A percentile compares a stretch with the other conserved stretches of the same genome.
Conservation (phyloP, 30 jellyfish, hydroid and myxozoan species). For the Sanderia malayensis region DNA sequence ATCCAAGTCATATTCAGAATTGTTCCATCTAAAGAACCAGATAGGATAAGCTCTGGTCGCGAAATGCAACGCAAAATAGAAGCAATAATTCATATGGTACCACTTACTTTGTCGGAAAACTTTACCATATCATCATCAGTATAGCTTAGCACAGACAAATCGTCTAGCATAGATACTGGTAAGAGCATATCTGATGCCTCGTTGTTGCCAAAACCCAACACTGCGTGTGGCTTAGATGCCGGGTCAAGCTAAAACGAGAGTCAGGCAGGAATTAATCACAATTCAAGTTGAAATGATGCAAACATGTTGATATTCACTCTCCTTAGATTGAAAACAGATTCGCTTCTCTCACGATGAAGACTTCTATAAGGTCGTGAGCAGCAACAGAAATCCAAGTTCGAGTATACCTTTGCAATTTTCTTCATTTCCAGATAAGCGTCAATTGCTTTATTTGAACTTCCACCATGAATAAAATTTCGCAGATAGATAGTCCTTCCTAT, state of each 20-base stretch:
- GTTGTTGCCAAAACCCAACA: slow-evolving; percentile 73
- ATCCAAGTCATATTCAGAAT: too few species aligned
- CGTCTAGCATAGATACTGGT: slow-evolving; percentile 68
- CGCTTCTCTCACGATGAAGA: too few species aligned
- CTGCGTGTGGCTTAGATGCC: slow-evolving; percentile 48
- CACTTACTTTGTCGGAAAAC: slow-evolving; percentile 78
- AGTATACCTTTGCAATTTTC: slow-evolving; percentile 33
- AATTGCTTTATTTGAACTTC: slow-evolving; percentile 41
- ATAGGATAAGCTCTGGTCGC: too few species aligned
- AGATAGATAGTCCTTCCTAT: slow-evolving; percentile 19
- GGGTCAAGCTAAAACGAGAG: slow-evolving; percentile 57
- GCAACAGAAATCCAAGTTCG: neutral
- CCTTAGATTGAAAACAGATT: too few species aligned
- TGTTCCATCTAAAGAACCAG: too few species aligned
- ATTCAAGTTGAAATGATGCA: too few species aligned
- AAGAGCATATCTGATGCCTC: slow-evolving; percentile 54
- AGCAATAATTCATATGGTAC: too few species aligned
- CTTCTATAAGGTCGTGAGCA: too few species aligned
- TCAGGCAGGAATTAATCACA: too few species aligned
- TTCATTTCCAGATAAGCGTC: slow-evolving; percentile 59
- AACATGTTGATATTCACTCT: too few species aligned
- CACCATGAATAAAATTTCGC: slow-evolving; percentile 28
- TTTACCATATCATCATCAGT: slow-evolving; percentile 56
- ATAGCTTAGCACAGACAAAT: slow-evolving; percentile 64
- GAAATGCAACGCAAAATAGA: too few species aligned